Conservation (phyloP, 2,113 vertebrate species). For the Neoarius graeffei region DNA sequence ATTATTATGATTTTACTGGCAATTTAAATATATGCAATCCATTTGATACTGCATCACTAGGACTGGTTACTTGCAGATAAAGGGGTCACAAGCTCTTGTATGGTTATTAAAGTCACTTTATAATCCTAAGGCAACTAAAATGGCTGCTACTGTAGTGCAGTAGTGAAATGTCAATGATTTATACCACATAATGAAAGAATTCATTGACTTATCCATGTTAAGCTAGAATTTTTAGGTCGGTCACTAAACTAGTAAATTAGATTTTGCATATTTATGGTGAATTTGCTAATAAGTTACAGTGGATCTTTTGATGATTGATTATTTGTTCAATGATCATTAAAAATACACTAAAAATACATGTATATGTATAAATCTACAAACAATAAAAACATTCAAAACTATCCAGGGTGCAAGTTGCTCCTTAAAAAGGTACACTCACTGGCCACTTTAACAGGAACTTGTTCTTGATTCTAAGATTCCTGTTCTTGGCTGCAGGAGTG, state of each 20-base stretch:
- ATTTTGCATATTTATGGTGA: neutral
- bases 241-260: neutral
- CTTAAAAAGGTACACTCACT: neutral
- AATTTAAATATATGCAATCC: neutral
- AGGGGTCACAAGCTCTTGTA: neutral
- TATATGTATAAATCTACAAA: neutral
- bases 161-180: neutral
- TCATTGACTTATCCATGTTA: neutral
- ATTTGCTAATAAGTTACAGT: neutral
- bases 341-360: neutral
- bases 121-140: neutral
- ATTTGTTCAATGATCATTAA: neutral
- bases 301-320: neutral
- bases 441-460: no score
- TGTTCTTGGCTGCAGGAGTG: no score
- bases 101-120: neutral
- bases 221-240: neutral
- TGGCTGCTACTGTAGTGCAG: neutral
- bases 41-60: neutral
- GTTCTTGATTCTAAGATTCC: no score
- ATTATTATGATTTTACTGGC: neutral
- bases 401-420: neutral
- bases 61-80: neutral
- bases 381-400: neutral
- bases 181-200: neutral